Evolutionary conservation across 2,797 vertebrate genomes (phyloP).

Genomic region (Rhodeus uyekii): DNA sequence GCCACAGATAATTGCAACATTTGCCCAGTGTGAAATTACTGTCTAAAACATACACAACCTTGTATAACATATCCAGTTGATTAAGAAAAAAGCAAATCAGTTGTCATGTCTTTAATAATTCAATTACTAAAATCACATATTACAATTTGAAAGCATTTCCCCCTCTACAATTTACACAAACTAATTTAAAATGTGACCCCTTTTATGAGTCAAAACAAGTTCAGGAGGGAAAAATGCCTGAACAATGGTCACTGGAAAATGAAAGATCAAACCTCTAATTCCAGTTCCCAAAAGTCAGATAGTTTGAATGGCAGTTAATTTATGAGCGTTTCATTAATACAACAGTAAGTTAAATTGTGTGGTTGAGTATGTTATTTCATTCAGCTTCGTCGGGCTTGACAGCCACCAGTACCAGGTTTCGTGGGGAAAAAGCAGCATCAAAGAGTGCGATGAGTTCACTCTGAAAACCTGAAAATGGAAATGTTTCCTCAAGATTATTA

Average conservation of each 20-base stretch:
- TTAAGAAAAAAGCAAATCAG: neutral
- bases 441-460: conserved; percentile 89
- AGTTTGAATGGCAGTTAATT: neutral
- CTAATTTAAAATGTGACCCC: neutral
- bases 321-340: neutral
- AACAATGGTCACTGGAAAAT: neutral
- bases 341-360: neutral
- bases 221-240: neutral
- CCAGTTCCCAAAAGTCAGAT: neutral
- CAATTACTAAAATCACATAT: neutral
- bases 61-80: conserved; percentile 23
- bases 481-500: neutral
- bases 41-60: conserved; percentile 32
- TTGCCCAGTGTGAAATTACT: conserved; percentile 50
- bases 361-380: conserved; percentile 1
- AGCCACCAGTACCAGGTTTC: conserved; percentile 91
- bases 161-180: neutral
- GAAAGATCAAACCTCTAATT: neutral
- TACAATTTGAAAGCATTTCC: neutral
- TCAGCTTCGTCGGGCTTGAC: conserved; percentile 66
- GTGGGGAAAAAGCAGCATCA: conserved; percentile 84
- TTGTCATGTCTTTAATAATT: neutral
- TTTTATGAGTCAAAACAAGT: neutral
- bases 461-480: conserved; percentile 75
- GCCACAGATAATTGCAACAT: conserved; percentile 26